Evolutionary conservation across 2,888 invertebrate genomes (phyloP), one percentile per base, ranked within the genome.

Genomic region (Diarsia brunnea): DNA sequence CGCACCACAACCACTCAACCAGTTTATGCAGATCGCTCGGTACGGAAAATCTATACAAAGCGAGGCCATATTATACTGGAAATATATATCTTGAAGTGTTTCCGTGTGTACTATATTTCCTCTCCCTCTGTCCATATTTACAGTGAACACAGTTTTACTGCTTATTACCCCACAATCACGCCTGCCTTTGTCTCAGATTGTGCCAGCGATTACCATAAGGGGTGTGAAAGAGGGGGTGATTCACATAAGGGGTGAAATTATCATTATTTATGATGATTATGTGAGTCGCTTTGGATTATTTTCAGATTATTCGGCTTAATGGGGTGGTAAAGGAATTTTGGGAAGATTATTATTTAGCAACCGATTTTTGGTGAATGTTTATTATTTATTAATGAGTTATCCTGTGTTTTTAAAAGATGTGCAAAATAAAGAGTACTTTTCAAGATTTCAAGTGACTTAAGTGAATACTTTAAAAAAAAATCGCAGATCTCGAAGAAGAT

Each of bases 241-340:
- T 27, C 69, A 43, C 61, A 53, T 69, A 73, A 78, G 5, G 73
- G 61, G 19, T 24, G 53, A 69, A 84, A 81, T 81, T 71, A 74
- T 84, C 69, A 74, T 83, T 74, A 81, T 81, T 83, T 78, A 83
- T 78, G 60, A 76, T 60, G 61, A 31, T 77, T 51, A 74, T 77
- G 66, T 53, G 3, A 69, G 27, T 45, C 43, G 10, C 55, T 69
- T 58, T 24, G 70, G 66, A 73, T 71, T 75, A 65, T 55, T 71
- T 64, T 49, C 24, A 21, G 67, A 64, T 80, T 69, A 67, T 67
- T 51, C 14, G 14, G 24, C 11, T 45, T 31, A 49, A 51, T 55
- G 55, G 24, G 31, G 47, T 51, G 21, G 53, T 45, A 31, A 14
- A n/a, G 53, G 47, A 16, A 31, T 66, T 65, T 60, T 27, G 16